These are phyloP conservation scores for Ciconia maguari DNA, from an alignment of 2,113 vertebrate genomes.

Conservation along the genomic window DNA sequence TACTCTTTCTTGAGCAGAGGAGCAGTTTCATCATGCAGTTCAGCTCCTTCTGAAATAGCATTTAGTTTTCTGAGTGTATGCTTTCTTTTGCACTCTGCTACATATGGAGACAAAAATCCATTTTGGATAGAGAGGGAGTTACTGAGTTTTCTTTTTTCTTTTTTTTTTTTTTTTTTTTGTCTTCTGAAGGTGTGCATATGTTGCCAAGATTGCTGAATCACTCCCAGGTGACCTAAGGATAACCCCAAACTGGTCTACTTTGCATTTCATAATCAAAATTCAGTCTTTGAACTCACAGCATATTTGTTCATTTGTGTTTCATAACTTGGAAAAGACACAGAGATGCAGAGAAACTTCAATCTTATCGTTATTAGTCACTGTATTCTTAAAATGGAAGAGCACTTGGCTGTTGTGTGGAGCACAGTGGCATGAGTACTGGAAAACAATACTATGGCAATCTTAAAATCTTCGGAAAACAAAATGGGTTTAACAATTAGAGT, in stretches of 20 bases:
- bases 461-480: constrained; percentile 1
- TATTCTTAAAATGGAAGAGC: not conserved
- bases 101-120: not conserved
- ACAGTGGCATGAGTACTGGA: not conserved
- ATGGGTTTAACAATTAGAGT: not conserved
- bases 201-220: not conserved
- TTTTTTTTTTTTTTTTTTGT: not conserved
- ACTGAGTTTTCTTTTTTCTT: not conserved
- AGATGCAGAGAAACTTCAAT: not conserved
- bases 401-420: not conserved
- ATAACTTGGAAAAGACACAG: not conserved
- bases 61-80: not conserved
- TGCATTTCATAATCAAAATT: constrained; percentile 4
- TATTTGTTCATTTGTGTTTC: constrained; percentile 1
- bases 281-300: not conserved
- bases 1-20: not conserved
- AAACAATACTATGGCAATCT: not conserved
- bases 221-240: not conserved
- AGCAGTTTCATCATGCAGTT: not conserved
- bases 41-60: not conserved
- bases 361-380: not conserved
- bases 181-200: not conserved
- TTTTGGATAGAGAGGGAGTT: not conserved
- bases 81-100: not conserved
- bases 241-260: not conserved